Evolutionary conservation across 1,140 invertebrate species (phyloP), one percentile per base, ranked within the genome.

Genomic region (Babylonia areolata): DNA sequence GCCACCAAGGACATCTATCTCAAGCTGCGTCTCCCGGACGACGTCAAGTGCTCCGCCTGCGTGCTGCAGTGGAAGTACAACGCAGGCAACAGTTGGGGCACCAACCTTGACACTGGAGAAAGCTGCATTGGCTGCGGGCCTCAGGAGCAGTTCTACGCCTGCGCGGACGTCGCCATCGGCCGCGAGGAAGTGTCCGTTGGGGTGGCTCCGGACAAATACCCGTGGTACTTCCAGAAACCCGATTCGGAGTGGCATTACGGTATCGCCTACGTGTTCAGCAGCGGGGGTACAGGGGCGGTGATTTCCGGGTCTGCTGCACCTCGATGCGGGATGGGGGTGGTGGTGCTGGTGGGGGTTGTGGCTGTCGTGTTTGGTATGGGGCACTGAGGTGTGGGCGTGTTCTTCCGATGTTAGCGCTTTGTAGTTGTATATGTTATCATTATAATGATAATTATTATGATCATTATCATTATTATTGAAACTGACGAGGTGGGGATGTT

Each of bases 61-160:
- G 91, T 94, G 0, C 89, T 95, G n/a, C 94, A 94, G 82, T 94
- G 93, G 94, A 91, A 92, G 86, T 94, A 93, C 87, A 91, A 91
- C 73, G 90, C 94, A 3, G 94, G 93, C 35, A 94, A 94, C 88
- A 93, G 91, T 82, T 93, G 92, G 92, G 92, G 92, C 54, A 88
- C 75, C 6, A 90, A 91, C 86, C 64, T 88, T 33, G 91, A 88
- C 23, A 84, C 64, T 6, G 90, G 90, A 1, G 80, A 85, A 78
- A 81, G 86, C 2, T 92, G 92, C 83, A 85, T 93, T 17, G 93
- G 93, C 0, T 93, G 91, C 87, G 93, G 93, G 6, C 88, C 90
- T 15, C 93, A 93, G 80, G 92, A 93, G 86, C 91, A 93, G 85
- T 93, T 93, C 85, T 92, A 92, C 88, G 92, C 91, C 42, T 93